These are phyloP conservation scores for Lepus americanus DNA, from an alignment of 2,113 vertebrate genomes.

Conservation along the genomic window DNA sequence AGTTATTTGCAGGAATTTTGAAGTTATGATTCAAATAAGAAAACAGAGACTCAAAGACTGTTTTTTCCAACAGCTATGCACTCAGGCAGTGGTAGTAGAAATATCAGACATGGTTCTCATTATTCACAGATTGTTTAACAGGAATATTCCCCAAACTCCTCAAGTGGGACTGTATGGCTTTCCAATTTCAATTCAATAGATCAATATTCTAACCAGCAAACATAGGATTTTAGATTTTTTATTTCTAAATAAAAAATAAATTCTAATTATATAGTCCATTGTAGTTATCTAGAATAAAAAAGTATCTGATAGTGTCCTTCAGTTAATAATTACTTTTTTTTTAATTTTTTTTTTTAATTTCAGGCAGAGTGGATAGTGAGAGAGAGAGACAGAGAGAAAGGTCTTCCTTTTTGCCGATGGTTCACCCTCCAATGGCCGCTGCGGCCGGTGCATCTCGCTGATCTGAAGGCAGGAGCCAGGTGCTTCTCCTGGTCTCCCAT, in stretches of 20 bases:
- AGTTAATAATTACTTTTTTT: slow-evolving; percentile 7
- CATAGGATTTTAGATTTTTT: not conserved
- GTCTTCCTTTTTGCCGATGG: no score
- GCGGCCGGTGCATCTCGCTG: no score
- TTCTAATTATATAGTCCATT: not conserved
- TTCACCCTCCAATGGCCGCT: no score
- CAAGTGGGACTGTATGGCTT: not conserved
- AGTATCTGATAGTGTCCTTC: not conserved
- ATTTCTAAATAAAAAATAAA: no score
- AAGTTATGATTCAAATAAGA: slow-evolving; percentile 50
- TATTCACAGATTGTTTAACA: not conserved
- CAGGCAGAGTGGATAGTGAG: no score
- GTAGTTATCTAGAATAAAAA: slow-evolving; percentile 8
- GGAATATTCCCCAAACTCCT: not conserved
- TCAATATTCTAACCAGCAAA: not conserved
- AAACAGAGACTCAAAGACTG: not conserved
- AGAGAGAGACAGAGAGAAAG: no score
- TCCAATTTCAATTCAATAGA: not conserved
- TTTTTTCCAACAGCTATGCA: not conserved
- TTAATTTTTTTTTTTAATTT: no score
- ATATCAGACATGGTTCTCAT: not conserved
- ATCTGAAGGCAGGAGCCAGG: no score
- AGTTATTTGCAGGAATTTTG: slow-evolving; percentile 35
- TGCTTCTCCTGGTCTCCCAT: no score
- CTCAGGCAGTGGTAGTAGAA: not conserved